These are phyloP conservation scores for Triplophysa yarkandensis DNA, from an alignment of 2,797 vertebrate species.

Conservation along the genomic window DNA sequence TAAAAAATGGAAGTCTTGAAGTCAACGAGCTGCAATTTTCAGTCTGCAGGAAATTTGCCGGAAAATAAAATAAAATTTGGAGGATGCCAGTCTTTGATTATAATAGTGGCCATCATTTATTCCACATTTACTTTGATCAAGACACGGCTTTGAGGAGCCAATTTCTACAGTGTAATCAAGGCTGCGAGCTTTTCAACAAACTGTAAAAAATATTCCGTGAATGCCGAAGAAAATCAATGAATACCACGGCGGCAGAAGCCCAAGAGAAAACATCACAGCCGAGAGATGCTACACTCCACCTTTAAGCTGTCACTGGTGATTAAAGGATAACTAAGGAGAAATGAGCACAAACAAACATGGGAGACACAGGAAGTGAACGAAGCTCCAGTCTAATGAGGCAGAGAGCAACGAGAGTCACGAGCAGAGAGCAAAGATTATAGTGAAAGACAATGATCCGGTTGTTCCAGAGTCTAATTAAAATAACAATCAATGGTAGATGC, in stretches of 20 bases:
- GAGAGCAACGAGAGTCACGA: background rate
- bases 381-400: slow-evolving; percentile 22
- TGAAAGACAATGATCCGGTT: background rate
- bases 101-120: slow-evolving; percentile 19
- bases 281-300: background rate
- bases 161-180: slow-evolving; percentile 23
- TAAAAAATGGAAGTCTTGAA: background rate
- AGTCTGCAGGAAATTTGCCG: background rate
- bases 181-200: slow-evolving; percentile 26
- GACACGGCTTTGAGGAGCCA: background rate
- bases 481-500: slow-evolving; percentile 22
- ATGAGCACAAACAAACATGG: slow-evolving; percentile 14
- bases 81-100: slow-evolving; percentile 6
- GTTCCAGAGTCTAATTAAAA: slow-evolving; percentile 39
- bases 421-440: background rate
- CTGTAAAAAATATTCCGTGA: background rate
- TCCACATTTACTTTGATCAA: slow-evolving; percentile 29
- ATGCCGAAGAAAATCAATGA: slow-evolving; percentile 21
- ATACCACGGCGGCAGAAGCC: slow-evolving; percentile 1
- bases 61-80: background rate
- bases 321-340: slow-evolving; percentile 24
- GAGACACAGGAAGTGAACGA: slow-evolving; percentile 15
- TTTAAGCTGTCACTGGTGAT: slow-evolving; percentile 10
- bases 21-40: background rate
- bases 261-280: slow-evolving; percentile 31